A percentile compares a stretch with the other conserved stretches of the same genome.
Evolutionary conservation across 2,888 invertebrate genomes (phyloP).

Genomic region (Panzeria rudis): DNA sequence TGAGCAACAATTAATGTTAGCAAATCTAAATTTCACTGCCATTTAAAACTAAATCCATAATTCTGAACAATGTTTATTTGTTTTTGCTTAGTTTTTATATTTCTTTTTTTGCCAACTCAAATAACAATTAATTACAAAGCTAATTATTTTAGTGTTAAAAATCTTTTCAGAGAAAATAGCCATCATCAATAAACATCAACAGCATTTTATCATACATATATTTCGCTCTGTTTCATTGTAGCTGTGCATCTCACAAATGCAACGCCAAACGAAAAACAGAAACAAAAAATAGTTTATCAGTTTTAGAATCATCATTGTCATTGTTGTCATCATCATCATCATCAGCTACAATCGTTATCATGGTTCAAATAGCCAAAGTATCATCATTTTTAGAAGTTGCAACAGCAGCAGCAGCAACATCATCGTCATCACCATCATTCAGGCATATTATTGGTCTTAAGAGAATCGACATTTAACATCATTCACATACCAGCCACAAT

Average conservation of each 20-base stretch:
- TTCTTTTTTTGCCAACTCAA: constrained; percentile 32
- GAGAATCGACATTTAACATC: constrained; percentile 69
- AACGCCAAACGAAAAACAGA: background rate
- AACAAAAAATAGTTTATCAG: constrained; percentile 58
- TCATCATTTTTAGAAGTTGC: constrained; percentile 42
- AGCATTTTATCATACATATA: constrained; percentile 40
- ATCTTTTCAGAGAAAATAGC: constrained; percentile 32
- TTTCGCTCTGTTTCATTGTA: constrained; percentile 10
- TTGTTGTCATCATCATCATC: constrained; percentile 40
- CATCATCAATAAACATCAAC: constrained; percentile 63
- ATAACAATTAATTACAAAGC: constrained; percentile 71
- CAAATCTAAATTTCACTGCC: constrained; percentile 46
- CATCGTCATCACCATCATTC: constrained; percentile 25
- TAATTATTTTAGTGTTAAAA: constrained; percentile 72
- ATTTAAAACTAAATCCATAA: constrained; percentile 35
- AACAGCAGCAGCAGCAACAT: constrained; percentile 23
- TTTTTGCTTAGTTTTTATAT: background rate
- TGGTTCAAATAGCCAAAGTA: constrained; percentile 47
- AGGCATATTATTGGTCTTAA: constrained; percentile 69
- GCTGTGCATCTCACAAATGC: background rate
- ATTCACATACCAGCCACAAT: constrained; percentile 52
- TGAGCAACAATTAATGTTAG: constrained; percentile 31
- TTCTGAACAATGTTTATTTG: constrained; percentile 21
- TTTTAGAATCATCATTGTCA: constrained; percentile 54
- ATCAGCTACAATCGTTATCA: constrained; percentile 52